A percentile compares a stretch with the other conserved stretches of the same genome.
These are phyloP conservation scores for Cotesia congregata DNA, from an alignment of 2,888 invertebrate genomes.

Conservation along the genomic window DNA sequence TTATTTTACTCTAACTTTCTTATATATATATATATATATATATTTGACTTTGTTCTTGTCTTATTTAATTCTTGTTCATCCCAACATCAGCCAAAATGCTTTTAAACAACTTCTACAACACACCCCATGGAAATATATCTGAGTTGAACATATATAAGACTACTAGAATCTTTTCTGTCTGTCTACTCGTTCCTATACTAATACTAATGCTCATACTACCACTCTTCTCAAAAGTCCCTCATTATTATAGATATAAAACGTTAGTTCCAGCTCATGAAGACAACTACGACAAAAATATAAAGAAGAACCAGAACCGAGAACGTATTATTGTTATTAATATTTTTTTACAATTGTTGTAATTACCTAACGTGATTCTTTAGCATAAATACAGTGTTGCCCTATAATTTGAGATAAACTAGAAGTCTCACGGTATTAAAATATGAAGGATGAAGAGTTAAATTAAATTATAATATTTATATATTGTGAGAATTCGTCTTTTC, in stretches of 20 bases:
- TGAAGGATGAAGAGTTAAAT: neutral
- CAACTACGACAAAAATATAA: neutral
- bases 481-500: too few relatives aligned
- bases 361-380: neutral
- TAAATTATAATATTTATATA: neutral
- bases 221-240: neutral
- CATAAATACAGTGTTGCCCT: neutral
- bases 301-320: neutral
- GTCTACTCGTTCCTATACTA: neutral
- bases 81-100: slow-evolving; percentile 17
- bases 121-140: neutral
- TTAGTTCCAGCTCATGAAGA: neutral
- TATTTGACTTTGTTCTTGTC: neutral
- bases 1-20: slow-evolving; percentile 22
- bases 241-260: neutral
- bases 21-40: neutral
- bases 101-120: neutral
- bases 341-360: neutral
- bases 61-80: slow-evolving; percentile 5
- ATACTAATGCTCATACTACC: neutral
- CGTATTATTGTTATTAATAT: neutral
- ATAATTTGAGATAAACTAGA: neutral
- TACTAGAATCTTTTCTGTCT: neutral
- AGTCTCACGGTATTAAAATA: neutral
- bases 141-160: neutral